Evolutionary conservation across 2,797 vertebrate species (phyloP), one percentile per base, ranked within the genome.

Genomic region (Pseudomugil gertrudae): DNA sequence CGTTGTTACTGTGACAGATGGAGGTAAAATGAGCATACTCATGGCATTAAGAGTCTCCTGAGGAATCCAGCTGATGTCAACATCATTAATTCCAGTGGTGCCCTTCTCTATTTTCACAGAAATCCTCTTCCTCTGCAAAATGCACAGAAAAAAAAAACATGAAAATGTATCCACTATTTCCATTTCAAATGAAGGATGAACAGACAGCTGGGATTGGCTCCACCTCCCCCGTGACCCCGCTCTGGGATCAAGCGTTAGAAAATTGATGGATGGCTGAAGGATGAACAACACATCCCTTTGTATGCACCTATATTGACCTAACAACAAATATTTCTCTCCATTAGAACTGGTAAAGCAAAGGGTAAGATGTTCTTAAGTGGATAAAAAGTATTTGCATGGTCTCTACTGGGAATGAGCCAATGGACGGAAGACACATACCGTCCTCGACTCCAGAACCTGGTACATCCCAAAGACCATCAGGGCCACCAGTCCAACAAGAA

Each of bases 31-130:
- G 47, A 73, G 75, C 90, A 11, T 88, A 94, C 92, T 94, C 92
- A 94, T 94, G 77, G 70, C 87, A 17, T 93, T 94, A 38, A 94
- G 92, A 40, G 93, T 94, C 84, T 94, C 94, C 87, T 92, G 92
- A 66, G 93, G 94, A 68, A 94, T 93, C 94, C 94, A 94, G 92
- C 93, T 94, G 85, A 94, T 94, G 84, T 94, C 94, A 72, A 94
- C 94, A 9, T 93, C 86, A 7, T 47, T 91, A 59, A 92, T 79
- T 1, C 90, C 91, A 19, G 78, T 73, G 0, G 93, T 94, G 33
- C 94, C 93, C 15, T 87, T 93, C 84, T 94, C 94, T 9, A 94
- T 82, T 84, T 93, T 94, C 70, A 89, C 79, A 4, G 91, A 27
- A 5, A 92, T 4, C 81, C 94, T 83, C 85, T 86, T 94, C 74